These are phyloP conservation scores for Discoglossus pictus DNA, from an alignment of 2,797 vertebrate species.

Conservation along the genomic window DNA sequence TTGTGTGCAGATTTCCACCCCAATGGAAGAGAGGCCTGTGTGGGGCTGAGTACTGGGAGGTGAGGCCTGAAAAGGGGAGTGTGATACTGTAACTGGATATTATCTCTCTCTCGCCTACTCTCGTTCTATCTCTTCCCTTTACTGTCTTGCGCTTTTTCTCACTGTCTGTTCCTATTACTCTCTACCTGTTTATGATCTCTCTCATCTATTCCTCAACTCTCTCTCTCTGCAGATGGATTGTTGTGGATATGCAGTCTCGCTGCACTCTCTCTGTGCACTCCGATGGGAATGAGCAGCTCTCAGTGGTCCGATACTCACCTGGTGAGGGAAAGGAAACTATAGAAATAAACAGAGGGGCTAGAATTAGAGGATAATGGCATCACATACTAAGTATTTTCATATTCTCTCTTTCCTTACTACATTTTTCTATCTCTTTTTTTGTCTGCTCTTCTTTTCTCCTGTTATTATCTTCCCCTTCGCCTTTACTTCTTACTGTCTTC, in stretches of 20 bases:
- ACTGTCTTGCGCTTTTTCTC: neutral
- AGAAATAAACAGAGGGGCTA: neutral
- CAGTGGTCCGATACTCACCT: constrained; percentile 89
- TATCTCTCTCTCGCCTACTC: neutral
- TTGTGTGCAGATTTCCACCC: constrained; percentile 90
- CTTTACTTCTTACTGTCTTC: no score
- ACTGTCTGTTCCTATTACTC: neutral
- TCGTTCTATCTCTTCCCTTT: neutral
- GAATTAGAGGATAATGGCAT: neutral
- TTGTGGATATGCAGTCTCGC: constrained; percentile 78
- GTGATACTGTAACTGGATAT: neutral
- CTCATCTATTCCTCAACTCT: neutral
- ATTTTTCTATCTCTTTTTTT: neutral
- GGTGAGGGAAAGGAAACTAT: constrained; percentile 67
- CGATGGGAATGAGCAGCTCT: constrained; percentile 89
- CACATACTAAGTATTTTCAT: no score
- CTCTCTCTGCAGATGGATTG: constrained; percentile 77
- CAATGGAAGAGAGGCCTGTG: constrained; percentile 80
- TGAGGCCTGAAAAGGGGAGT: constrained; percentile 54
- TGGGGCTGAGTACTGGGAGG: constrained; percentile 87
- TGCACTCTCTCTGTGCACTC: constrained; percentile 76
- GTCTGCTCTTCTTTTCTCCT: neutral
- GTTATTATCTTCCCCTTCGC: no score
- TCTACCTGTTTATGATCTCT: no score
- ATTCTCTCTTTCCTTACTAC: neutral